Percentiles rank a stretch among this genome's conserved stretches.
Conservation (phyloP, 1,140 invertebrate species). For the Pseudobourletiella spinata region DNA sequence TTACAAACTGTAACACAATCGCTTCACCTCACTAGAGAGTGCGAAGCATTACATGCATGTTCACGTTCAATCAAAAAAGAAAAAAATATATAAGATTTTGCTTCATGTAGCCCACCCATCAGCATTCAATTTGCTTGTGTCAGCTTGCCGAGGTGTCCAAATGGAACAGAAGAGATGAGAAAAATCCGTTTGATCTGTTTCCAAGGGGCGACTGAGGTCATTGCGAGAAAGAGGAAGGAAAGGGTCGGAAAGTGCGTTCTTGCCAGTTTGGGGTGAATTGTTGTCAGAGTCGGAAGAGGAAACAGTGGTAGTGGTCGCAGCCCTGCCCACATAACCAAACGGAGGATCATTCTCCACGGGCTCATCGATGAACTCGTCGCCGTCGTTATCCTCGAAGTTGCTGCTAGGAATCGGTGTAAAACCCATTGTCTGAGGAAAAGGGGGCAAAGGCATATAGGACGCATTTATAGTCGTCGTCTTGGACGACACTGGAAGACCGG, state of each 20-base stretch:
- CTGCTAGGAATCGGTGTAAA: too few species aligned
- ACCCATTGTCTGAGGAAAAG: neutral
- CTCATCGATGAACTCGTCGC: neutral
- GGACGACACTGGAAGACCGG: neutral
- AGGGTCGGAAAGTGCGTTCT: neutral
- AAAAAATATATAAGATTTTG: neutral
- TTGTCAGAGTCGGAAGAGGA: neutral
- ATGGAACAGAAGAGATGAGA: slow-evolving; percentile 13
- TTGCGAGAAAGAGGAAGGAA: neutral
- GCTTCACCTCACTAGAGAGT: neutral
- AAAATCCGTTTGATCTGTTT: neutral
- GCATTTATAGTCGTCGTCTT: neutral
- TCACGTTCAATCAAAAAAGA: neutral
- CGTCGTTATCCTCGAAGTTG: too few species aligned
- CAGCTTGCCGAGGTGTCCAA: slow-evolving; percentile 25
- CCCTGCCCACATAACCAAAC: neutral
- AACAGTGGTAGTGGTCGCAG: neutral
- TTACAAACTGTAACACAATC: neutral
- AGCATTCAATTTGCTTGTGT: slow-evolving; percentile 7
- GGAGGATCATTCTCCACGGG: neutral
- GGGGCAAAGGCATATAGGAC: neutral
- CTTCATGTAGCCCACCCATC: slow-evolving; percentile 18
- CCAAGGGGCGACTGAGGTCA: neutral
- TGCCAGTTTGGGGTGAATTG: neutral
- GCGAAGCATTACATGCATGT: neutral